A percentile compares a stretch with the other conserved stretches of the same genome.
These are phyloP conservation scores for Alces alces DNA, from an alignment of 2,113 vertebrate genomes.

Conservation along the genomic window DNA sequence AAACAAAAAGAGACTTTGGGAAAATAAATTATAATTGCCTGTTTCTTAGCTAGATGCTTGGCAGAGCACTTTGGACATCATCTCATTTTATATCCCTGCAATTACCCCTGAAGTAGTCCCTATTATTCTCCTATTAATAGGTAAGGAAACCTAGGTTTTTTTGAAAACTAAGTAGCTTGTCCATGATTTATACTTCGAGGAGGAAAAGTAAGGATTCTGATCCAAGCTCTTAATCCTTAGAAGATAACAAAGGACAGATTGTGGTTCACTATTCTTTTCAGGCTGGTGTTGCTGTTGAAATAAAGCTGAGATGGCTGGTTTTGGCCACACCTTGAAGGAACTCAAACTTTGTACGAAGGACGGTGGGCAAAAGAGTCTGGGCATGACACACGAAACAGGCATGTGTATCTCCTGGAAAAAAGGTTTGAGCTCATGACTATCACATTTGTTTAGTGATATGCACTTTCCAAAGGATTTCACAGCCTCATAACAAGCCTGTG, in stretches of 20 bases:
- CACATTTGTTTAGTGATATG: not conserved
- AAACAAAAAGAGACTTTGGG: not conserved
- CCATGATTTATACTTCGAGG: not conserved
- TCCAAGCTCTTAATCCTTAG: not conserved
- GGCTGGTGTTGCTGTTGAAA: not conserved
- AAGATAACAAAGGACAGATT: not conserved
- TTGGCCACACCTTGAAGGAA: not conserved
- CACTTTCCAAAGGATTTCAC: not conserved
- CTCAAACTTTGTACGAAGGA: not conserved
- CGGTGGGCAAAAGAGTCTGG: not conserved
- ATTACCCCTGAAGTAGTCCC: not conserved
- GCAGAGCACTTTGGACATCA: not conserved
- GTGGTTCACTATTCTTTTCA: not conserved
- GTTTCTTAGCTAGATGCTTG: not conserved
- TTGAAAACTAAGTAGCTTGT: not conserved
- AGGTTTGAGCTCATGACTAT: not conserved
- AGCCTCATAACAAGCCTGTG: not conserved
- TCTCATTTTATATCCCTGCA: not conserved
- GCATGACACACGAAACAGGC: not conserved
- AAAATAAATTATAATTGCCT: not conserved
- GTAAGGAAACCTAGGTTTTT: not conserved
- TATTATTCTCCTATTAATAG: not conserved
- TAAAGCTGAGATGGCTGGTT: not conserved
- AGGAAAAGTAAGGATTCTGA: not conserved
- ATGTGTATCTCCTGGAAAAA: not conserved